These are phyloP conservation scores for Gymnocypris eckloni DNA, from an alignment of 2,797 vertebrate species.

Conservation along the genomic window DNA sequence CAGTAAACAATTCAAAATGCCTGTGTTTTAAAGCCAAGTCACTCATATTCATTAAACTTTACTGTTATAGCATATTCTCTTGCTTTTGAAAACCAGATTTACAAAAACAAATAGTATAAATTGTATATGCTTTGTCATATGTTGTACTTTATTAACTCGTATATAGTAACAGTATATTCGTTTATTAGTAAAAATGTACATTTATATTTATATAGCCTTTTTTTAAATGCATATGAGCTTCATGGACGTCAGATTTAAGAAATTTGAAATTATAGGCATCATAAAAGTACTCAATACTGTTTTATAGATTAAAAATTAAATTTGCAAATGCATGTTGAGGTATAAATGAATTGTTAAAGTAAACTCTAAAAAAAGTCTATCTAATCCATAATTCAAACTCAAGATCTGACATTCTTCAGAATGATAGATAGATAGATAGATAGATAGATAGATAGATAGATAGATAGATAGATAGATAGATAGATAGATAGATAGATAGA, in stretches of 20 bases:
- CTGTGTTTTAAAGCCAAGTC: not conserved
- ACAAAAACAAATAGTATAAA: not conserved
- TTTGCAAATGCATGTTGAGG: no score
- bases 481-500: no score
- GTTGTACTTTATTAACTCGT: not conserved
- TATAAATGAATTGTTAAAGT: not conserved
- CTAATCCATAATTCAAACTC: not conserved
- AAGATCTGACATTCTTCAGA: not conserved
- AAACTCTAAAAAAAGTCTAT: not conserved
- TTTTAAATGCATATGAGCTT: not conserved
- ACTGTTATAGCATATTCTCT: not conserved
- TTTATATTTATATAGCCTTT: not conserved
- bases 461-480: no score
- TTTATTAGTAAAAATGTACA: not conserved
- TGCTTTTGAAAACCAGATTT: not conserved
- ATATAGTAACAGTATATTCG: not conserved
- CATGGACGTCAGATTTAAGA: not conserved
- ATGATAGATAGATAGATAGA: no score
- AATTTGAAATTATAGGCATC: not conserved
- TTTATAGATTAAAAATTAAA: not conserved
- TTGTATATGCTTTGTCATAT: not conserved
- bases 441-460: no score
- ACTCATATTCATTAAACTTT: conserved; percentile 21
- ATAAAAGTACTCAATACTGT: not conserved
- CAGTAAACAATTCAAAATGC: conserved; percentile 24